Evolutionary conservation across 1,140 invertebrate species (phyloP), one percentile per base, ranked within the genome.

Genomic region (Platyscapa corneri): DNA sequence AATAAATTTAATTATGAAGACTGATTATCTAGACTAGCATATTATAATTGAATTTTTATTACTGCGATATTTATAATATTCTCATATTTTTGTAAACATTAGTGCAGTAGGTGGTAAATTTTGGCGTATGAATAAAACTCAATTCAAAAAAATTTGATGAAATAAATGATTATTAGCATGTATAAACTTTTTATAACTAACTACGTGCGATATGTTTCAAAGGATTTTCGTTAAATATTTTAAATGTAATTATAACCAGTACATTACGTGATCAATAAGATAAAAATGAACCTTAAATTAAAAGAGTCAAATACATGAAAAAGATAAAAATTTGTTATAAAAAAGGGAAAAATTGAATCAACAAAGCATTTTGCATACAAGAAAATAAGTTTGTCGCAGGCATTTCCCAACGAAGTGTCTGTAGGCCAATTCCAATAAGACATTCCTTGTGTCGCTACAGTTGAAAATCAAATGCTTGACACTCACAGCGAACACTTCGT

Each of bases 1-100:
- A 42, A 23, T 53, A 64, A 60, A 32, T 30, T 34, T 30, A 49
- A 74, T 80, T 75, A 75, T 85, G 20, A 74, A 27, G 7, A 23
- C 67, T 34, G 18, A 14, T 76, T 70, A 74, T 67, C 81, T 74
- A 82, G 37, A 82, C n/a, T 60, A 53, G n/a, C 65, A 82, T 72
- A 82, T 67, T 72, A 56, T 70, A 53, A 72, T n/a, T 30, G 46
- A 72, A 72, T 53, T 67, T 82, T 30, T 53, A 39, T 16, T 82
- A 7, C 23, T 34, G 27, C 32, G 49, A 42, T 10, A 72, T 30
- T n/a, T 42, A 65, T 39, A 27, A 70, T 18, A 46, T 67, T 81
- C 70, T 81, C 78, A 34, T 49, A 5, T 81, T 67, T 81, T n/a
- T 39, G n/a, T 18, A 8, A 46, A 81, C 42, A 46, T 70, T 18